These are phyloP conservation scores for Gandaritis pyraliata DNA, from an alignment of 2,888 invertebrate genomes.

Conservation along the genomic window DNA sequence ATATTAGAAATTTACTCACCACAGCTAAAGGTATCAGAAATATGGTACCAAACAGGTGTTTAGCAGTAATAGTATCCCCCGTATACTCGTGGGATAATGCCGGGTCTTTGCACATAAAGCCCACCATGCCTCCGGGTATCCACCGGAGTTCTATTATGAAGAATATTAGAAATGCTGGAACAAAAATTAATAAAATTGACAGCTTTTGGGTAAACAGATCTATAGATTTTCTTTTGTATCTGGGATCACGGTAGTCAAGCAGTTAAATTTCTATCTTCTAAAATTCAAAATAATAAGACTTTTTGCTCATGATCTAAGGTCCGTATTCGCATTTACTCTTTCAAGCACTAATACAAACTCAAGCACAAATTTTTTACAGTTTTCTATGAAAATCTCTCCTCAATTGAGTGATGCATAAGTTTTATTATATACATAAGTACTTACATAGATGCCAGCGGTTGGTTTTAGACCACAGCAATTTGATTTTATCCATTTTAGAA, in stretches of 20 bases:
- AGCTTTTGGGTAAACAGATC: too few species aligned
- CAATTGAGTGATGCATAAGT: too few species aligned
- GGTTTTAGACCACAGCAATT: constrained; percentile 65
- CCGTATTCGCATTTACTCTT: too few species aligned
- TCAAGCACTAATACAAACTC: too few species aligned
- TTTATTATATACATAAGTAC: neutral
- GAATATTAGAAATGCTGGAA: constrained; percentile 84
- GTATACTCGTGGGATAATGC: constrained; percentile 86
- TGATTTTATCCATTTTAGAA: constrained; percentile 53
- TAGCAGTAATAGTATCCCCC: constrained; percentile 87
- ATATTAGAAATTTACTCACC: constrained; percentile 70
- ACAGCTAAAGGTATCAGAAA: constrained; percentile 82
- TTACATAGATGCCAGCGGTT: constrained; percentile 76
- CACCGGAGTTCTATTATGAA: constrained; percentile 83
- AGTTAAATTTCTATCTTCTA: too few species aligned
- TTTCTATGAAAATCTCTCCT: too few species aligned
- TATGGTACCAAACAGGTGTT: constrained; percentile 78
- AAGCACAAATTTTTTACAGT: too few species aligned
- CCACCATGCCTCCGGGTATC: constrained; percentile 85
- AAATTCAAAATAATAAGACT: too few species aligned
- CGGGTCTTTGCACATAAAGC: constrained; percentile 89
- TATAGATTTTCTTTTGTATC: too few species aligned
- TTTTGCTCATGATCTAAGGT: too few species aligned
- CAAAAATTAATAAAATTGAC: constrained; percentile 4
- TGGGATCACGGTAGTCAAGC: too few species aligned